phyloP scores from a whole-genome alignment of 2,888 invertebrate species.

The Amblyjoppa proteus region DNA sequence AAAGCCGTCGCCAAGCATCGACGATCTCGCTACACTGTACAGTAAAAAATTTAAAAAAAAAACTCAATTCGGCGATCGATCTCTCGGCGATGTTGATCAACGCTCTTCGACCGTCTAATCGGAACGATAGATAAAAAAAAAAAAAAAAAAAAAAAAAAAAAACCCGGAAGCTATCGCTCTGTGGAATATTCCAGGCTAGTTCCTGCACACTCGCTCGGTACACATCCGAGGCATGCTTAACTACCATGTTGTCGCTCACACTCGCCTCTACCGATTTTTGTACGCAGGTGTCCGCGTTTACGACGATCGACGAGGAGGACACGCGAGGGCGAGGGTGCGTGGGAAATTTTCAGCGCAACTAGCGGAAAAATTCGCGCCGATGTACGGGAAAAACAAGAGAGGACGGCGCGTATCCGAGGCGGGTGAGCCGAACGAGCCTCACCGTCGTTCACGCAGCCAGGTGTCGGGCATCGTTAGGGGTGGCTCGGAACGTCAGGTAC shows the following conservation, averaged over 20 bases:
- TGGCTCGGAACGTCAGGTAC: conserved; percentile 45
- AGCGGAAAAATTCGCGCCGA: conserved; percentile 32
- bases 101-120: neutral
- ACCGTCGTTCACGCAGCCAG: conserved; percentile 20
- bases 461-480: conserved; percentile 50
- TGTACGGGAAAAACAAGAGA: conserved; percentile 21
- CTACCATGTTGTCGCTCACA: neutral
- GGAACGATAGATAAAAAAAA: neutral
- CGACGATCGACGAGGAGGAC: conserved; percentile 24
- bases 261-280: conserved; percentile 8
- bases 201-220: neutral
- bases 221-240: neutral
- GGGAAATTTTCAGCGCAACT: conserved; percentile 2
- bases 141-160: neutral
- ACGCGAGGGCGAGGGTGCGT: conserved; percentile 8
- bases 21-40: too few species aligned
- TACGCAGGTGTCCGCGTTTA: conserved; percentile 17
- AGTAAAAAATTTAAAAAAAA: too few species aligned
- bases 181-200: neutral
- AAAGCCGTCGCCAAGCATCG: too few species aligned
- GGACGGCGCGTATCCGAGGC: conserved; percentile 14
- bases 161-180: neutral
- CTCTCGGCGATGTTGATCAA: too few species aligned
- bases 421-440: conserved; percentile 13
- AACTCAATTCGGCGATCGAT: too few species aligned